Percentiles rank a stretch among this genome's conserved stretches.
Conservation (phyloP, 1,140 invertebrate species). For the Polypedilum pembai region DNA sequence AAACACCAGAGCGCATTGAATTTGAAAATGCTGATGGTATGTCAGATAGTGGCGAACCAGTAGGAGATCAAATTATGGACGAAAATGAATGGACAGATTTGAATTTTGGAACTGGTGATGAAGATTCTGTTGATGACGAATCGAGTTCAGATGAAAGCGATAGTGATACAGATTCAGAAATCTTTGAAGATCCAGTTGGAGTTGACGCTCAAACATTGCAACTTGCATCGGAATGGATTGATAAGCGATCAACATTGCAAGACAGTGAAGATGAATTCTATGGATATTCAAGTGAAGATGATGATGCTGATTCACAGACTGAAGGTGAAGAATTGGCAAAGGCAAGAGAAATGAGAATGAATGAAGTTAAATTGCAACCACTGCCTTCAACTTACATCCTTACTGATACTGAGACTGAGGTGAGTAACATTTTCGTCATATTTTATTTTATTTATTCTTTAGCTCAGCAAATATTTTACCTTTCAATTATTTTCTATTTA, state of each 20-base stretch:
- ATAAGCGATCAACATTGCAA: slow-evolving; percentile 39
- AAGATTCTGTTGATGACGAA: slow-evolving; percentile 55
- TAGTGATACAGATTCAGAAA: slow-evolving; percentile 40
- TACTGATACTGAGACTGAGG: slow-evolving; percentile 70
- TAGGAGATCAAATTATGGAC: slow-evolving; percentile 65
- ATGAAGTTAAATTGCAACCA: slow-evolving; percentile 60
- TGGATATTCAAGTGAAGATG: slow-evolving; percentile 48
- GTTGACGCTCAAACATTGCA: slow-evolving; percentile 43
- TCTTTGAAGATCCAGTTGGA: slow-evolving; percentile 43
- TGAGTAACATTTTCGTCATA: slow-evolving; percentile 44
- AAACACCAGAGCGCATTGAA: slow-evolving; percentile 78
- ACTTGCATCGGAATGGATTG: slow-evolving; percentile 43
- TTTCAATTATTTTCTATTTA: slow-evolving; percentile 38
- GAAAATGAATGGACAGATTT: slow-evolving; percentile 90
- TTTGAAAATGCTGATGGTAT: slow-evolving; percentile 56
- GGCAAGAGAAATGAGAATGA: slow-evolving; percentile 54
- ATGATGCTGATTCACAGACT: slow-evolving; percentile 62
- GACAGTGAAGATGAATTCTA: slow-evolving; percentile 38
- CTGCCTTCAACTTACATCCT: slow-evolving; percentile 48
- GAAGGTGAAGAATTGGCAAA: slow-evolving; percentile 63
- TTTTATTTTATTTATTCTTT: neutral
- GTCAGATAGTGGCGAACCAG: slow-evolving; percentile 61
- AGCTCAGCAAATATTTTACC: neutral
- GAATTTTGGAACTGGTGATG: slow-evolving; percentile 76
- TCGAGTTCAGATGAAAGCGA: slow-evolving; percentile 40